A percentile compares a stretch with the other conserved stretches of the same genome.
Evolutionary conservation across 2,113 vertebrate species (phyloP).

Genomic region (Odocoileus hemionus): DNA sequence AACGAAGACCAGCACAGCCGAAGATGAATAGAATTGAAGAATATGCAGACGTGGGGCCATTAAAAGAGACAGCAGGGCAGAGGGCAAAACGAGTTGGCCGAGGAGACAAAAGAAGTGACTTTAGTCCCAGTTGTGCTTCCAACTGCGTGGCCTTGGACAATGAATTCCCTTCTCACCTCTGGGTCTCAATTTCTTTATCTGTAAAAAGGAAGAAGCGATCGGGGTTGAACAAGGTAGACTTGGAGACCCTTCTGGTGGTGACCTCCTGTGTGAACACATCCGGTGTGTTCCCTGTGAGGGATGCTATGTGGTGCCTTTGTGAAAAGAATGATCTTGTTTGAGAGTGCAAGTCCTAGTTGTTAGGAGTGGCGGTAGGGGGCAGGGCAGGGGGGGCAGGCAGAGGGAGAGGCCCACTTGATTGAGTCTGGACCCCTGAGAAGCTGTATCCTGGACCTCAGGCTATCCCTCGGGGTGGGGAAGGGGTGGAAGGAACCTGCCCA

Average conservation of each 20-base stretch:
- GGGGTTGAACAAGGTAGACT: neutral
- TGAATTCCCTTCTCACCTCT: neutral
- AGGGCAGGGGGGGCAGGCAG: accelerated
- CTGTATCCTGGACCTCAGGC: neutral
- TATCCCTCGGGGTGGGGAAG: neutral
- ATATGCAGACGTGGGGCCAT: neutral
- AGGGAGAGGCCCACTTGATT: neutral
- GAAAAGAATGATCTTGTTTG: neutral
- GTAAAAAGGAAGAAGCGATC: neutral
- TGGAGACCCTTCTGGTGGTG: neutral
- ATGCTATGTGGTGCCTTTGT: neutral
- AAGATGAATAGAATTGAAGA: neutral
- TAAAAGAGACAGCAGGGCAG: neutral
- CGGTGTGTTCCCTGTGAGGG: neutral
- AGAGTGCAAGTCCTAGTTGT: neutral
- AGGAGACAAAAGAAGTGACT: neutral
- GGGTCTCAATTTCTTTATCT: neutral
- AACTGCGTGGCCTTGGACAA: neutral
- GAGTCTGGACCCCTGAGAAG: neutral
- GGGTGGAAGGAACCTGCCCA: neutral
- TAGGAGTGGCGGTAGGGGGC: neutral
- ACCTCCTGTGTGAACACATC: neutral
- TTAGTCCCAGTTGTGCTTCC: neutral
- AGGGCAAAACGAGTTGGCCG: neutral
- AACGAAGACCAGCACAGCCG: neutral